Evolutionary conservation across 2,113 vertebrate species (phyloP).

Genomic region (Xiphorhynchus elegans): DNA sequence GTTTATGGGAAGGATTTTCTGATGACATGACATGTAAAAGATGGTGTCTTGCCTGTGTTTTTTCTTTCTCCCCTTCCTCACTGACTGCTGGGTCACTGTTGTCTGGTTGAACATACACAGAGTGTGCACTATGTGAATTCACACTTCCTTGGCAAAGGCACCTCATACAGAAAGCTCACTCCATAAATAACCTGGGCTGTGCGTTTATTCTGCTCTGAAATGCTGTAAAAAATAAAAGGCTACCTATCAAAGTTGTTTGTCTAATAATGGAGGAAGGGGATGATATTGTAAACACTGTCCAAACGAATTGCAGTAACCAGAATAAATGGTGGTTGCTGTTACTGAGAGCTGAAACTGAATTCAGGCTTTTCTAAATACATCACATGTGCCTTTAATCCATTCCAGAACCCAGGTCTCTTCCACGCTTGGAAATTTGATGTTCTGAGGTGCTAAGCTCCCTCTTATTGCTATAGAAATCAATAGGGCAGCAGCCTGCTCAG

Average conservation of each 20-base stretch:
- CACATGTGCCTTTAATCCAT: constrained; percentile 75
- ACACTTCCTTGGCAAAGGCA: constrained; percentile 66
- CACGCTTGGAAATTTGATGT: constrained; percentile 42
- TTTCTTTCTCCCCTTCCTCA: not conserved
- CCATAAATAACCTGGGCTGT: constrained; percentile 73
- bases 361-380: constrained; percentile 72
- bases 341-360: constrained; percentile 37
- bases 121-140: constrained; percentile 53
- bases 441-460: constrained; percentile 31
- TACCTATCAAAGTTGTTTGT: constrained; percentile 69
- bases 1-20: constrained; percentile 40
- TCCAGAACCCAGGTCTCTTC: constrained; percentile 67
- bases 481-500: constrained; percentile 21
- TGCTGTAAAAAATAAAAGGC: constrained; percentile 76
- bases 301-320: constrained; percentile 78
- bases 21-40: constrained; percentile 45
- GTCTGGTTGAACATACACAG: constrained; percentile 15
- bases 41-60: constrained; percentile 53
- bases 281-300: constrained; percentile 72
- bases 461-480: not conserved
- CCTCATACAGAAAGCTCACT: constrained; percentile 56
- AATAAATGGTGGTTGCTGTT: constrained; percentile 71
- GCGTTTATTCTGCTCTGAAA: constrained; percentile 75
- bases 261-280: constrained; percentile 66
- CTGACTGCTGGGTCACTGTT: constrained; percentile 48